Conservation (phyloP, 2,797 vertebrate genomes). For the Poeciliopsis turneri region DNA sequence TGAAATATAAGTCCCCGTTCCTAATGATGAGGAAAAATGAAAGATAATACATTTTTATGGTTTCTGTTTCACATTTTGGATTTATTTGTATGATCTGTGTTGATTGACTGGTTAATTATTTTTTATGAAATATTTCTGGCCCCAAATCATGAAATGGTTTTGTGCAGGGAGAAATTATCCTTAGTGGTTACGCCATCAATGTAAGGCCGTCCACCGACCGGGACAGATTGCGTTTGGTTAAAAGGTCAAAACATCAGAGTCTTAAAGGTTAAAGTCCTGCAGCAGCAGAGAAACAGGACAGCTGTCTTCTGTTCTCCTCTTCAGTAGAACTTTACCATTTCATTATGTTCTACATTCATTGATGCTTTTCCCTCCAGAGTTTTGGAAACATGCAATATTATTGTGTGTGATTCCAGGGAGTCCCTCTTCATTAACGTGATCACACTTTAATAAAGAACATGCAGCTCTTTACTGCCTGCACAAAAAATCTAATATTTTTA, state of each 20-base stretch:
- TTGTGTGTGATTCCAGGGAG: conserved; percentile 53
- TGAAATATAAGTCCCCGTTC: background rate
- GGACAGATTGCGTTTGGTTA: conserved; percentile 53
- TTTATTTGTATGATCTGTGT: background rate
- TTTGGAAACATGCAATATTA: conserved; percentile 9
- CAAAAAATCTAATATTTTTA: background rate
- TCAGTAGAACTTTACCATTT: conserved; percentile 48
- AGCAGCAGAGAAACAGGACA: conserved; percentile 43
- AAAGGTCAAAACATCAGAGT: conserved; percentile 76
- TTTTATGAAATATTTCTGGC: conserved; percentile 21
- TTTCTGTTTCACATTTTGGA: background rate
- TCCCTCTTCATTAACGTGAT: conserved; percentile 44
- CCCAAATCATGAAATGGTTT: conserved; percentile 52
- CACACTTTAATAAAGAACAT: conserved; percentile 28
- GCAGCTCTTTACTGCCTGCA: conserved; percentile 37
- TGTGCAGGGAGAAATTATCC: conserved; percentile 44
- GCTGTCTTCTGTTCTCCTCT: conserved; percentile 34
- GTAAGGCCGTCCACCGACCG: conserved; percentile 73
- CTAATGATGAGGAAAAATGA: background rate
- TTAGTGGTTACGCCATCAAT: conserved; percentile 77
- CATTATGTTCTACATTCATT: conserved; percentile 35
- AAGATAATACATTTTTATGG: background rate
- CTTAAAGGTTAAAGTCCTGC: conserved; percentile 76
- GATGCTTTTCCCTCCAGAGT: conserved; percentile 42
- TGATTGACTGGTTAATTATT: background rate